Conservation (phyloP, 2,888 invertebrate species). For the Calliscelio sp. region DNA sequence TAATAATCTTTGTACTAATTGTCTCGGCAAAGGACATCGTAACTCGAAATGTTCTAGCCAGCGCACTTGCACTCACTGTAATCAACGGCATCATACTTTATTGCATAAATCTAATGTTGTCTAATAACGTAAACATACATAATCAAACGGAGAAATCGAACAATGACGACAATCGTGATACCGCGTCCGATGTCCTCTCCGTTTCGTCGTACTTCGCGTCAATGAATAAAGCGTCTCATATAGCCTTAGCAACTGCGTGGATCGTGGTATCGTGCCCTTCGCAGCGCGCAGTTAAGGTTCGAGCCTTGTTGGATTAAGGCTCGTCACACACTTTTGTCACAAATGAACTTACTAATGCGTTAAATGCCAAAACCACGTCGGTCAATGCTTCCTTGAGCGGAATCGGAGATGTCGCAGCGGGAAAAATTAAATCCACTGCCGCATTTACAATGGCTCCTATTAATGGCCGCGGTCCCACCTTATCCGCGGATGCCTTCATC, state of each 20-base stretch:
- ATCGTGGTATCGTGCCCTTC: background rate
- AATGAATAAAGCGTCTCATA: background rate
- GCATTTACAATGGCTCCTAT: background rate
- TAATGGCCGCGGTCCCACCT: background rate
- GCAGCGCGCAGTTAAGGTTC: no score
- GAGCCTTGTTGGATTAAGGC: no score
- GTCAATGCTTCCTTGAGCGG: no score
- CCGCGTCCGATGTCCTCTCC: no score
- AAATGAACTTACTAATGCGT: background rate
- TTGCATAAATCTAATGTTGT: background rate
- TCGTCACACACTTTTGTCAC: no score
- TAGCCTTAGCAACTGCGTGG: conserved; percentile 32
- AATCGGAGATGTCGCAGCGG: no score
- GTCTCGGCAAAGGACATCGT: no score
- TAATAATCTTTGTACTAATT: no score
- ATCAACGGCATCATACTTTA: background rate
- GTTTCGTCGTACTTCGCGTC: background rate
- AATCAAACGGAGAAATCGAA: no score
- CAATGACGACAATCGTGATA: background rate
- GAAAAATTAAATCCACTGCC: no score
- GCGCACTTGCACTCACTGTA: no score
- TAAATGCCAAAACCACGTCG: background rate
- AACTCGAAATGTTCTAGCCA: no score
- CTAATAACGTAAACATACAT: background rate
- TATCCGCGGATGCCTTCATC: background rate